These are phyloP conservation scores for Helostoma temminkii DNA, from an alignment of 2,797 vertebrate genomes.

Conservation along the genomic window DNA sequence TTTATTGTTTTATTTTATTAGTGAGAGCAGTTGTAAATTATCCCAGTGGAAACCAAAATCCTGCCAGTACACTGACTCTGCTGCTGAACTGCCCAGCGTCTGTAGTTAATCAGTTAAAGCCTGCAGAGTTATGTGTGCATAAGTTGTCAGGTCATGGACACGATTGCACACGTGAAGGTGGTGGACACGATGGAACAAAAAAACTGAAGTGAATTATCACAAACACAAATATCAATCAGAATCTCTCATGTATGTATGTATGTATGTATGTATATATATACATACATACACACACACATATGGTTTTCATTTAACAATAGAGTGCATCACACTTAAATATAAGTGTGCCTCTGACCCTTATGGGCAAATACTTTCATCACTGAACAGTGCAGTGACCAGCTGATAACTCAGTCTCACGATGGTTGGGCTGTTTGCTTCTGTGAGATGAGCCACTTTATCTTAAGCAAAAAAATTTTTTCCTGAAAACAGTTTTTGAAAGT, in stretches of 20 bases:
- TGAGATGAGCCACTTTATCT: constrained; percentile 10
- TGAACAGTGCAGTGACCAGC: constrained; percentile 43
- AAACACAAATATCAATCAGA: neutral
- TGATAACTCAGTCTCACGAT: constrained; percentile 12
- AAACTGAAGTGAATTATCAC: neutral
- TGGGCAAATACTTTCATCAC: constrained; percentile 19
- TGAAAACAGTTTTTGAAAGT: neutral
- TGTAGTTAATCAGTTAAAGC: constrained; percentile 13
- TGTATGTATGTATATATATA: no score
- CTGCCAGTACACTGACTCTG: no score
- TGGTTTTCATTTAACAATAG: neutral
- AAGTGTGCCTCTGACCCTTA: neutral
- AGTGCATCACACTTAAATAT: neutral
- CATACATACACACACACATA: no score
- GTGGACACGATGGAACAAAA: neutral
- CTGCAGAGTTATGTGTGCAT: neutral
- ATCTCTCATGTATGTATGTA: no score
- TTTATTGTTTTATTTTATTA: no score
- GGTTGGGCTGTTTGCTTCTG: constrained; percentile 13
- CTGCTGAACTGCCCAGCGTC: neutral
- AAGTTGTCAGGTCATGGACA: neutral
- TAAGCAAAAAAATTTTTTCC: neutral
- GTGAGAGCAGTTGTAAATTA: no score
- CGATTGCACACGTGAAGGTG: no score
- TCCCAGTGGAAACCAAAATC: neutral